Percentiles rank a stretch among this genome's conserved stretches.
phyloP scores from a whole-genome alignment of 2,113 vertebrate species.

The Phoxinus phoxinus region DNA sequence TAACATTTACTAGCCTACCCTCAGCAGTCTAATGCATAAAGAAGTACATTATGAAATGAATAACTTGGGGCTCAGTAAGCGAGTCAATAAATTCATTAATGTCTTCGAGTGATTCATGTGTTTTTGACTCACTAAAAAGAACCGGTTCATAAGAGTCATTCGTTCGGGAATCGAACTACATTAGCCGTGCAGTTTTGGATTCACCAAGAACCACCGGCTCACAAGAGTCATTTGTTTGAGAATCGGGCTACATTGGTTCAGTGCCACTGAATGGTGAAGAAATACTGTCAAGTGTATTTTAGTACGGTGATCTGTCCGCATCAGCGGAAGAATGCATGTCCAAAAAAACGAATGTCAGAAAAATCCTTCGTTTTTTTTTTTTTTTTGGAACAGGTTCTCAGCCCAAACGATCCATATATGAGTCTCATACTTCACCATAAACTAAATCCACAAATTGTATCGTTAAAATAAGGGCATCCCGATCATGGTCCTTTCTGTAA shows the following conservation, averaged over 20 bases:
- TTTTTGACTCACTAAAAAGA: background rate
- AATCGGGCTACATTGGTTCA: background rate
- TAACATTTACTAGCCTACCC: background rate
- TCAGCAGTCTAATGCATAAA: background rate
- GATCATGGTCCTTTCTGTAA: background rate
- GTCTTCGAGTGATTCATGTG: background rate
- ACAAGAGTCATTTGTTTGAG: background rate
- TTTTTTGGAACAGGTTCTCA: background rate
- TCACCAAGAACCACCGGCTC: background rate
- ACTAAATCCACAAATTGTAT: background rate
- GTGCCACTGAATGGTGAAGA: background rate
- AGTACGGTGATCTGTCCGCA: slow-evolving; percentile 1
- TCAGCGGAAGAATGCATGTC: background rate
- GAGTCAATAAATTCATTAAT: background rate
- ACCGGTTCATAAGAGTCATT: background rate
- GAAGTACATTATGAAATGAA: background rate
- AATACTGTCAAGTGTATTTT: slow-evolving; percentile 9
- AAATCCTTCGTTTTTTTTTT: too few species aligned
- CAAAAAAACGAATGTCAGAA: background rate
- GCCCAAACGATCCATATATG: background rate
- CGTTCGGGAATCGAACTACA: background rate
- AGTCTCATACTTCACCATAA: background rate
- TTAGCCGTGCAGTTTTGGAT: background rate
- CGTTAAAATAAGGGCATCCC: background rate
- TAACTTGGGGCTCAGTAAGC: background rate